Conservation (phyloP, 2,113 vertebrate species). For the Rhinopomastus cyanomelas region DNA sequence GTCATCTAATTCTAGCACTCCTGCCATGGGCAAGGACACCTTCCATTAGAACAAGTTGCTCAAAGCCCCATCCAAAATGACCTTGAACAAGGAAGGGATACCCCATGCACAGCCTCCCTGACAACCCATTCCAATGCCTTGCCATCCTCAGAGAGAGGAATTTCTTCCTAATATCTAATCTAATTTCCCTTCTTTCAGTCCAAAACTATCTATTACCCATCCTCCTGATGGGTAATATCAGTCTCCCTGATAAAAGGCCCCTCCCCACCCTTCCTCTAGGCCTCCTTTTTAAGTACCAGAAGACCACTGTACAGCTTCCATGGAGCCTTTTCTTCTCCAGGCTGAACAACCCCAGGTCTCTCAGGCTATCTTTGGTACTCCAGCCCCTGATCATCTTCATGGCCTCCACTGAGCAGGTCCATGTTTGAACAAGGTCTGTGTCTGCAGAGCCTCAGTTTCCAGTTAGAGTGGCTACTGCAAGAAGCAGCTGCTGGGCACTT, state of each 20-base stretch:
- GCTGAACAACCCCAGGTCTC: background rate
- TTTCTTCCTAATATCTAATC: background rate
- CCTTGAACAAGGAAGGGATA: background rate
- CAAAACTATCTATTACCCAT: background rate
- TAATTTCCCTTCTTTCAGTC: background rate
- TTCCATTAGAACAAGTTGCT: background rate
- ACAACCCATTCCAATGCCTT: background rate
- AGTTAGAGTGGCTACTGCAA: background rate
- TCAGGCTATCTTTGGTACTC: no score
- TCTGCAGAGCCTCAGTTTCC: background rate
- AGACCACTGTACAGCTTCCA: background rate
- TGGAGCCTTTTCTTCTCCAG: background rate
- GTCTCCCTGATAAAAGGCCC: background rate
- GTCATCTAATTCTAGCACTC: background rate
- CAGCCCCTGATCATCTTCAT: accelerated
- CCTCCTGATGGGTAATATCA: accelerated
- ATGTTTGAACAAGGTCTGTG: background rate
- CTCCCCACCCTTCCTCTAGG: background rate
- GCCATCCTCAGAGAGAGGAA: background rate
- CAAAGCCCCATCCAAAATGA: background rate
- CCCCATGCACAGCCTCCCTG: background rate
- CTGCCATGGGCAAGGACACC: background rate
- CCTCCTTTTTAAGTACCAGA: background rate
- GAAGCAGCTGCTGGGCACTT: background rate
- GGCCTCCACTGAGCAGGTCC: background rate